phyloP scores from a whole-genome alignment of 2,888 invertebrate species.

The Gymnoscelis rufifasciata region DNA sequence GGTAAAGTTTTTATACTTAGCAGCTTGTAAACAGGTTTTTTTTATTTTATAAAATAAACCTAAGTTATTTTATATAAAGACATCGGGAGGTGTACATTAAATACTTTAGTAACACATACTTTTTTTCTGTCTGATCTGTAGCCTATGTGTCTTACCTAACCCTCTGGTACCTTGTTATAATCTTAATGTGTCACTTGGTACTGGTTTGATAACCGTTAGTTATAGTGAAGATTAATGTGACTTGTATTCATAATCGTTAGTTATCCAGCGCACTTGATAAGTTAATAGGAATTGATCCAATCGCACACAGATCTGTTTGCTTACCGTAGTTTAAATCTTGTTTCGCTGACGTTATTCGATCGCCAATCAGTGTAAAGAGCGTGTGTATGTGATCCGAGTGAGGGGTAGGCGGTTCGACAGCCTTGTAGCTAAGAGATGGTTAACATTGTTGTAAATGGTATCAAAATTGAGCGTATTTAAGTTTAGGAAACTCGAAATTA shows the following conservation, averaged over 20 bases:
- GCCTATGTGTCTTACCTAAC: constrained; percentile 36
- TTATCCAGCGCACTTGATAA: constrained; percentile 53
- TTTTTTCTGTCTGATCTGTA: constrained; percentile 53
- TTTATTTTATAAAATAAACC: constrained; percentile 56
- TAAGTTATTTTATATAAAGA: constrained; percentile 65
- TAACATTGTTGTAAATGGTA: constrained; percentile 44
- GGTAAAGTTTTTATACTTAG: constrained; percentile 68
- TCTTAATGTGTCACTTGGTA: constrained; percentile 37
- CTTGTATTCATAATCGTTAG: constrained; percentile 48
- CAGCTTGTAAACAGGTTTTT: constrained; percentile 73
- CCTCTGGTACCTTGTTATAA: constrained; percentile 42
- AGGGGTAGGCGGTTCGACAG: constrained; percentile 29
- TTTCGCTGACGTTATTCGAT: constrained; percentile 18
- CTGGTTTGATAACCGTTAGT: constrained; percentile 39
- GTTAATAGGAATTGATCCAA: constrained; percentile 58
- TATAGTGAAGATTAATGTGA: constrained; percentile 54
- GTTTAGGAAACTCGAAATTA: constrained; percentile 54
- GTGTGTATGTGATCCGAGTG: constrained; percentile 24
- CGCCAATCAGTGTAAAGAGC: constrained; percentile 27
- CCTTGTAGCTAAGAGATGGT: constrained; percentile 49
- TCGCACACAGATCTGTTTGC: constrained; percentile 45
- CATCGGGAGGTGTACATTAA: constrained; percentile 69
- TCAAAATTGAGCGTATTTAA: constrained; percentile 53
- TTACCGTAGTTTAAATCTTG: constrained; percentile 16
- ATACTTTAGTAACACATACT: constrained; percentile 62